These are phyloP conservation scores for Lethocerus indicus DNA, from an alignment of 1,140 invertebrate genomes.

Conservation along the genomic window DNA sequence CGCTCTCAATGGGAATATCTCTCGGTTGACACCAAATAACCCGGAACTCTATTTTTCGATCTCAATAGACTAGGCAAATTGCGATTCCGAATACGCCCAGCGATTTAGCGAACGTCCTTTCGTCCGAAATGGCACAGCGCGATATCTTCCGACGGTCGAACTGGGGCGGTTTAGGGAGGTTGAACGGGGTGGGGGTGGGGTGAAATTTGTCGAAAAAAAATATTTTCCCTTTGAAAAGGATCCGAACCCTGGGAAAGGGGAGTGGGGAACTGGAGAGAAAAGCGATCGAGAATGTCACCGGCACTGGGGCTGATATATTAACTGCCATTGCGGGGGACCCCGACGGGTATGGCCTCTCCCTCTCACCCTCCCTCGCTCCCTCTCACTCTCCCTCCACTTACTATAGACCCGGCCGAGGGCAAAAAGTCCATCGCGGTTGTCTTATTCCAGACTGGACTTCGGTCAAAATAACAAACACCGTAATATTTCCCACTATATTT, in stretches of 20 bases:
- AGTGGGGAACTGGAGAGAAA: constrained; percentile 1
- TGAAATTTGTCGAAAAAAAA: constrained; percentile 1
- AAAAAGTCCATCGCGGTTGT: no score
- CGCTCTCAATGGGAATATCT: no score
- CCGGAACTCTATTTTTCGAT: no score
- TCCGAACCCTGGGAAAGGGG: background rate
- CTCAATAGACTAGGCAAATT: no score
- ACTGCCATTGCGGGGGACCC: constrained; percentile 21
- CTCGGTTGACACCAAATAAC: no score
- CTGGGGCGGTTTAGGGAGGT: background rate
- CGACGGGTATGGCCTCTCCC: constrained; percentile 10
- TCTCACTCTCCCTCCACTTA: background rate
- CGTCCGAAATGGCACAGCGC: no score
- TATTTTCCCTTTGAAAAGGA: no score
- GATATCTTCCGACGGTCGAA: background rate
- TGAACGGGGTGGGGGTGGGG: constrained; percentile 4
- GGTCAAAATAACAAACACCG: no score
- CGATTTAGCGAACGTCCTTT: no score
- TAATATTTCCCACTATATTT: no score
- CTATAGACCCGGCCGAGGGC: background rate
- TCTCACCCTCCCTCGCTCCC: constrained; percentile 3
- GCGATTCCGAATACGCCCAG: no score
- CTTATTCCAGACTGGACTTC: no score
- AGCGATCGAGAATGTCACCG: constrained; percentile 24
- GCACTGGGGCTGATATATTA: constrained; percentile 23